Conservation (phyloP, 2,888 invertebrate species). For the Dryadula phaetusa region DNA sequence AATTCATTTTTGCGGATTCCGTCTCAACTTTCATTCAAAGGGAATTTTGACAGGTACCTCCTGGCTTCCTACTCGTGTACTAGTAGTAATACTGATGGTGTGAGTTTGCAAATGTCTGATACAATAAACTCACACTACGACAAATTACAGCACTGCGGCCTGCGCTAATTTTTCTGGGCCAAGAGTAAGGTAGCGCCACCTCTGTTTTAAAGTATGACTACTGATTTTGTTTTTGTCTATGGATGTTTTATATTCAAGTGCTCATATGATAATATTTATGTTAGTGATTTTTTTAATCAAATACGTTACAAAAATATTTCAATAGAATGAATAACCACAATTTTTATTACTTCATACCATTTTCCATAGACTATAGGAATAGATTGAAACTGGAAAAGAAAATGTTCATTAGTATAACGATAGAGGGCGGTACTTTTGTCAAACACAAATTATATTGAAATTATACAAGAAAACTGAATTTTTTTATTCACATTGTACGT, state of each 20-base stretch:
- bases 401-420: neutral
- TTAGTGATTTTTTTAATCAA: too few relatives aligned
- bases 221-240: conserved; percentile 35
- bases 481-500: too few relatives aligned
- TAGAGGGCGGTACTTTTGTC: neutral
- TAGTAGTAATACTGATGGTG: conserved; percentile 36
- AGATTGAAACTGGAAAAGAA: neutral
- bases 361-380: neutral
- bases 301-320: too few relatives aligned
- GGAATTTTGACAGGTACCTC: conserved; percentile 68
- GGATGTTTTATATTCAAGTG: conserved; percentile 22
- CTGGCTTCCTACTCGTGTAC: conserved; percentile 57
- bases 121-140: conserved; percentile 51
- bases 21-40: conserved; percentile 58
- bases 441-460: too few relatives aligned
- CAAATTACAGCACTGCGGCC: conserved; percentile 52
- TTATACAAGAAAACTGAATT: too few relatives aligned
- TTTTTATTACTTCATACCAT: neutral
- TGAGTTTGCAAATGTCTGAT: conserved; percentile 32
- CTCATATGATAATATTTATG: too few relatives aligned
- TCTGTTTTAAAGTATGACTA: conserved; percentile 38
- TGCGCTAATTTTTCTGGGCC: conserved; percentile 51
- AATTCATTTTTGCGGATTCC: conserved; percentile 68
- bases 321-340: too few relatives aligned
- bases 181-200: conserved; percentile 52